These are phyloP conservation scores for Hylyphantes graminicola DNA, from an alignment of 1,140 invertebrate species.

Conservation along the genomic window DNA sequence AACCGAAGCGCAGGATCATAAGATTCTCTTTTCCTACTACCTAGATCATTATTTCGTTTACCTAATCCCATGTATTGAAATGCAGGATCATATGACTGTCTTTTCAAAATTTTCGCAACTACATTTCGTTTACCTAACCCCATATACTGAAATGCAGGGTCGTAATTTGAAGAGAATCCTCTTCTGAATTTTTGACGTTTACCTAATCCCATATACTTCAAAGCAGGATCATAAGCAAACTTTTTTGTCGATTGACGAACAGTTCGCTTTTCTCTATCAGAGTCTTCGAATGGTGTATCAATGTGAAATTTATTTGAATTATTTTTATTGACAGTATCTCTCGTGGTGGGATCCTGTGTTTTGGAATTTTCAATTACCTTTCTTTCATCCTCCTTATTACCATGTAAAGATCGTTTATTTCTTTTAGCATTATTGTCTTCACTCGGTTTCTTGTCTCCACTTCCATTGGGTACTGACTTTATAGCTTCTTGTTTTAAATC, in stretches of 20 bases:
- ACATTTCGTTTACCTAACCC: constrained; percentile 33
- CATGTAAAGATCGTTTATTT: no score
- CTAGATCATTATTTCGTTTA: constrained; percentile 3
- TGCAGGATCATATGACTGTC: constrained; percentile 7
- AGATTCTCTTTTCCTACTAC: background rate
- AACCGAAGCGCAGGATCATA: constrained; percentile 25
- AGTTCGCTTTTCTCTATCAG: background rate
- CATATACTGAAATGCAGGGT: constrained; percentile 27
- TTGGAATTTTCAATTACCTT: no score
- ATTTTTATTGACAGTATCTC: no score
- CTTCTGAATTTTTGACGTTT: background rate
- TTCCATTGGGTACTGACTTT: no score
- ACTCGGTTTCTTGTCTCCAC: no score
- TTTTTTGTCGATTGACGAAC: background rate
- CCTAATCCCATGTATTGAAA: constrained; percentile 38
- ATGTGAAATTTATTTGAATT: no score
- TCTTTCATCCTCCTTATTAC: no score
- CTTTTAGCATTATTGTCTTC: no score
- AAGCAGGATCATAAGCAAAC: background rate
- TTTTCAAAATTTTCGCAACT: no score
- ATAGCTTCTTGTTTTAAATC: no score
- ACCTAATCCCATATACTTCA: constrained; percentile 27
- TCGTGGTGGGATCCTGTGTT: no score
- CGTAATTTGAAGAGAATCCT: background rate
- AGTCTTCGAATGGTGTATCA: background rate